Evolutionary conservation across 1,140 invertebrate genomes (phyloP), one percentile per base, ranked within the genome.

Genomic region (Dendrolimus kikuchii): DNA sequence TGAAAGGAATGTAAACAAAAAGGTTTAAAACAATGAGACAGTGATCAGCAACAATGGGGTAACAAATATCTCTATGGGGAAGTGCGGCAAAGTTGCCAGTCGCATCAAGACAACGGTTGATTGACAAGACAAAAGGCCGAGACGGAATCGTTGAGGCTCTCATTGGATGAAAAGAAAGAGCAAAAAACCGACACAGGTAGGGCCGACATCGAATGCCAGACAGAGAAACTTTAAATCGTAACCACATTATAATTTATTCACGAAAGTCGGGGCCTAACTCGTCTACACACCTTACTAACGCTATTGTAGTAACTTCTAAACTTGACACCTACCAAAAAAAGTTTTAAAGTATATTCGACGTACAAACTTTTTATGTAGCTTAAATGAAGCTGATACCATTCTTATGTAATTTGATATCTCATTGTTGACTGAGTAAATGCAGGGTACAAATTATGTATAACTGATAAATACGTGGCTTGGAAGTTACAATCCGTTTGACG

Each of bases 71-170:
- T 79, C 64, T 62, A 63, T 52, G 64, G 67, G 70, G 71, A 73
- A 79, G 72, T 70, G 67, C 62, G 68, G 64, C 62, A 62, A 65
- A 70, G 66, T 57, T 57, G 67, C 58, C 46, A 47, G 23, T 23
- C 23, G 23, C 23, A 23, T 23, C 57, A 55, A 60, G 67, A 71
- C 75, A 62, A 60, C 68, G 63, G 54, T 57, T 78, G 77, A 82
- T 75, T 81, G 77, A 85, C 79, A 83, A 77, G 65, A 85, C 77
- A 81, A 85, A 23, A 79, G 74, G 72, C 49, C 49, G 50, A 71
- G 68, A 62, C 66, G 65, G 69, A 69, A 71, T 70, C 66, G 62
- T 59, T 60, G 72, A 73, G 65, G 62, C 64, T 76, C 77, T 77
- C 66, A 76, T 76, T 78, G 72, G 64, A 75, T 72, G 60, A 66